Evolutionary conservation across 1,140 invertebrate species (phyloP).

Genomic region (Cotesia vestalis): DNA sequence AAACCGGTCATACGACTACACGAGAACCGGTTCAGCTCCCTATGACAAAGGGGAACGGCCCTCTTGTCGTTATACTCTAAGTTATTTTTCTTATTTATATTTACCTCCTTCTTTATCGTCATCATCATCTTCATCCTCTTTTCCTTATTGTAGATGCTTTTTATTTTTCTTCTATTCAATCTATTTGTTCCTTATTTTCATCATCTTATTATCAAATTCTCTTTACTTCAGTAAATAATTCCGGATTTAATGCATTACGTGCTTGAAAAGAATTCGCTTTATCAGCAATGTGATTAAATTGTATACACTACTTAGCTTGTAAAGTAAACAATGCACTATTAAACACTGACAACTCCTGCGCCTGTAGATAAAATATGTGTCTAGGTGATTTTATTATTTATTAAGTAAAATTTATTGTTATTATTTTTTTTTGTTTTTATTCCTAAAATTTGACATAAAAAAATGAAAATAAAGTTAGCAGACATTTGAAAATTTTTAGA

Average conservation of each 20-base stretch:
- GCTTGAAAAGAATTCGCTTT: slow-evolving; percentile 6
- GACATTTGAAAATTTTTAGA: too few species aligned
- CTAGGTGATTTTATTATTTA: too few species aligned
- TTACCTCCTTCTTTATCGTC: slow-evolving; percentile 11
- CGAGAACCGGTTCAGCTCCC: slow-evolving; percentile 51
- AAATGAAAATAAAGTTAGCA: too few species aligned
- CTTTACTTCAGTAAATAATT: slow-evolving; percentile 8
- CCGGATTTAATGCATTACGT: slow-evolving; percentile 1
- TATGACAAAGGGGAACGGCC: slow-evolving; percentile 41
- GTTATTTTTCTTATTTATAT: slow-evolving; percentile 24
- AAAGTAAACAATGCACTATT: background rate
- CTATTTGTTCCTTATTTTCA: slow-evolving; percentile 11
- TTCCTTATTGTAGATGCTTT: slow-evolving; percentile 9
- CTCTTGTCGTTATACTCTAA: slow-evolving; percentile 30
- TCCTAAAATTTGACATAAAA: too few species aligned
- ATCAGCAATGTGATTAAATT: background rate
- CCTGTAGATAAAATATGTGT: too few species aligned
- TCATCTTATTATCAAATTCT: slow-evolving; percentile 27
- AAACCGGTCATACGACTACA: slow-evolving; percentile 54
- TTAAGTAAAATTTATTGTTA: too few species aligned
- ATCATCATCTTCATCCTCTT: slow-evolving; percentile 33
- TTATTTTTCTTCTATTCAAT: background rate
- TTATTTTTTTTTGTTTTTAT: too few species aligned
- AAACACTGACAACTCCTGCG: too few species aligned
- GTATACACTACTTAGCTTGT: background rate